A percentile compares a stretch with the other conserved stretches of the same genome.
phyloP scores from a whole-genome alignment of 1,140 invertebrate species.

The Drosophila funebris region DNA sequence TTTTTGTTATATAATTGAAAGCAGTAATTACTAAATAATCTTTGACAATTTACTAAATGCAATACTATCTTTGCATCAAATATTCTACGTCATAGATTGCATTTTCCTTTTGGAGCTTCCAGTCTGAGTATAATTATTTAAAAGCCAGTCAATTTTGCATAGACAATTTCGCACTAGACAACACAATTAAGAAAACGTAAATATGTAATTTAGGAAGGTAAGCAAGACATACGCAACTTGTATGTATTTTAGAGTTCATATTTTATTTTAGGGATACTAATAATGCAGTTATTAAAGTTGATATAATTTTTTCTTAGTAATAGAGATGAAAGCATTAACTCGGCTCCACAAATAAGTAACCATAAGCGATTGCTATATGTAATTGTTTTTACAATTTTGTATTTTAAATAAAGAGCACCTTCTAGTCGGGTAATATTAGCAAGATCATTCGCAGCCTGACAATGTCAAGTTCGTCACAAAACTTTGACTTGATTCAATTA shows the following conservation, averaged over 20 bases:
- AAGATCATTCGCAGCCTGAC: not conserved
- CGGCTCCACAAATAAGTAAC: no score
- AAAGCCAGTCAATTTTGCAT: constrained; percentile 19
- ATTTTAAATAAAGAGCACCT: not conserved
- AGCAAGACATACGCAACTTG: no score
- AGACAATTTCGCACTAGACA: not conserved
- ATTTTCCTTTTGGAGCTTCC: not conserved
- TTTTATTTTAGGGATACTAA: no score
- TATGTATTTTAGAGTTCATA: no score
- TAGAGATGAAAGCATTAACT: no score
- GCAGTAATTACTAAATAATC: constrained; percentile 7
- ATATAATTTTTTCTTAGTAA: no score
- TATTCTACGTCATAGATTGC: not conserved
- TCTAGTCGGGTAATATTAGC: not conserved
- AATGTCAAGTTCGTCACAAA: constrained; percentile 61
- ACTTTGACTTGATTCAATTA: constrained; percentile 64
- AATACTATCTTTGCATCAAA: not conserved
- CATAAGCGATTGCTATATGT: no score
- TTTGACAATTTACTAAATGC: constrained; percentile 9
- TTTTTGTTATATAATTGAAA: constrained; percentile 16
- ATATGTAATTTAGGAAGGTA: no score
- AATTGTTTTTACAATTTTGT: not conserved
- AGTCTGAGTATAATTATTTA: constrained; percentile 29
- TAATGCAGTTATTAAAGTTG: no score
- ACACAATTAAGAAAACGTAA: constrained; percentile 3